Base-by-base conservation (phyloP, 2,113 vertebrate genomes). In the Rhagologus leucostigma region DNA sequence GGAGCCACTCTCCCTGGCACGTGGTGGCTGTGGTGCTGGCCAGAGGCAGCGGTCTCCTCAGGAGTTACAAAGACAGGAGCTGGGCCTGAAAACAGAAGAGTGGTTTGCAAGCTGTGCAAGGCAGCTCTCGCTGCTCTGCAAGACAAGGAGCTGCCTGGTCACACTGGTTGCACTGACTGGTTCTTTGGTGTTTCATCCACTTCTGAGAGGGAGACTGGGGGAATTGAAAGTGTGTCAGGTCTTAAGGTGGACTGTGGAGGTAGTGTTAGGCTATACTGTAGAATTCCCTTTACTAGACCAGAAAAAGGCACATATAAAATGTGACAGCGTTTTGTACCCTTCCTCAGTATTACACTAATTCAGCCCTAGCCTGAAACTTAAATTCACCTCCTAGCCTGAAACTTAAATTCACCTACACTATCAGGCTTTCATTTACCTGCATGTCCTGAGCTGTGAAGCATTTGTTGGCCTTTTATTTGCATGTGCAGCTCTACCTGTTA, bases 381-480 rank as follows among this genome's bases (percentile, higher is more conserved):
- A 80, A 55, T 70, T 86, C 30, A 14, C 15, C 47, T 76, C 64
- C n/a, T n/a, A n/a, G n/a, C n/a, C n/a, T n/a, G n/a, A n/a, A 42
- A 42, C 41, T 16, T 42, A 42, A 42, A 42, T 16, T 42, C 30
- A 13, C 17, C 47, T 76, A 59, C 39, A 11, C 26, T 63, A 3
- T 85, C 35, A 80, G 46, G 32, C 44, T 92, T 85, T 86, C 44
- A 44, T 67, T 55, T 83, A 70, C 64, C 39, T 68, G 14, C 27
- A 1, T 37, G 14, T 86, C 47, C 56, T 56, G 71, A 78, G 52
- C 79, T 46, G 5, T 70, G 52, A 70, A 86, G 71, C 26, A 44
- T 92, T 81, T 94, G 22, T 56, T 92, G 44, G 49, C 33, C 35
- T 52, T 52, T 77, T 59, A 56, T 69, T 90, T 94, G 79, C n/a